Conservation (phyloP, 1,140 invertebrate genomes). For the Caenorhabditis latens region DNA sequence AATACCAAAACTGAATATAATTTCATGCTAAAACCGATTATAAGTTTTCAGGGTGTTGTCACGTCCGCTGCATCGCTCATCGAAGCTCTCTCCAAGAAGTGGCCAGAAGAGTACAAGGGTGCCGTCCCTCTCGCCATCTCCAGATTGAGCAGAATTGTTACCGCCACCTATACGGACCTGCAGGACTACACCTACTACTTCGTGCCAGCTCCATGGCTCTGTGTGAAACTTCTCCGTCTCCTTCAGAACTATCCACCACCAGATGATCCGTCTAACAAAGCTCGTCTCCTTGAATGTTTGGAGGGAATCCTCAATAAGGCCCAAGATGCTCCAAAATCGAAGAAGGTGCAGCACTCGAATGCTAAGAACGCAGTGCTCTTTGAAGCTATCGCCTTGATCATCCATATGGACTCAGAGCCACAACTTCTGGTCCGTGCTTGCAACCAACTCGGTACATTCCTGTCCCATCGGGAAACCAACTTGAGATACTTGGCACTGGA, state of each 20-base stretch:
- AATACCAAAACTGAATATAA: too few relatives aligned
- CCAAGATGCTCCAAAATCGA: slow-evolving; percentile 98
- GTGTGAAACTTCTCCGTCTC: slow-evolving; percentile 94
- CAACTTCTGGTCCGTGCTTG: slow-evolving; percentile 96
- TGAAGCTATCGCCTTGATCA: slow-evolving; percentile 98
- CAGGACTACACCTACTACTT: slow-evolving; percentile 99
- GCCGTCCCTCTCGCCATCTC: slow-evolving; percentile 98
- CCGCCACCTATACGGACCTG: slow-evolving; percentile 75
- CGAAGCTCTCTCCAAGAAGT: slow-evolving; percentile 96
- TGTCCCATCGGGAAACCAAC: slow-evolving; percentile 98
- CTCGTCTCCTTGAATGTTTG: slow-evolving; percentile 94
- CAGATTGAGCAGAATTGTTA: slow-evolving; percentile 85
- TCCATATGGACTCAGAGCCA: slow-evolving; percentile 98
- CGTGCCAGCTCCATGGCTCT: slow-evolving; percentile 99
- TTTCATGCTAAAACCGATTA: neutral
- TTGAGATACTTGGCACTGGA: slow-evolving; percentile 95
- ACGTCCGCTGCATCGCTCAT: slow-evolving; percentile 98
- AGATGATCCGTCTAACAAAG: slow-evolving; percentile 80
- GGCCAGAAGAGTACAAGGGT: slow-evolving; percentile 98
- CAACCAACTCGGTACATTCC: slow-evolving; percentile 97
- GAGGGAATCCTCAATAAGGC: slow-evolving; percentile 99
- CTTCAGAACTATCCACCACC: slow-evolving; percentile 98
- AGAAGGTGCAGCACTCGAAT: slow-evolving; percentile 99
- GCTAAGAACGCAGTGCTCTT: slow-evolving; percentile 99
- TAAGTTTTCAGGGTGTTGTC: slow-evolving; percentile 83